A percentile compares a stretch with the other conserved stretches of the same genome.
Evolutionary conservation across 2,888 invertebrate species (phyloP).

Genomic region (Cheilosia soror): DNA sequence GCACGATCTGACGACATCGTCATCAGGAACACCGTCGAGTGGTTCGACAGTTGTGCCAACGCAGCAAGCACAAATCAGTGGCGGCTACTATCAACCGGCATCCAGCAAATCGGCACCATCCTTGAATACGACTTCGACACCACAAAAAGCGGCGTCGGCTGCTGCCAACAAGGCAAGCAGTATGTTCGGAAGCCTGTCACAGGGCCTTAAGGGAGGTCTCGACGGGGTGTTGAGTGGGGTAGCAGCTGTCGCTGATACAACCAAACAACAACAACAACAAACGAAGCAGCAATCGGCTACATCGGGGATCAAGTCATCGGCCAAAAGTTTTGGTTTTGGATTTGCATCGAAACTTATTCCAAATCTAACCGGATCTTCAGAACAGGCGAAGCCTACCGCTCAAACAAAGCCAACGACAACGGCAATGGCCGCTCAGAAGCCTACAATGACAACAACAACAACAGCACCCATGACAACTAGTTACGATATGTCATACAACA

Average conservation of each 20-base stretch:
- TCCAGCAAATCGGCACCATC: constrained; percentile 51
- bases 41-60: constrained; percentile 60
- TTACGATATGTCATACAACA: constrained; percentile 13
- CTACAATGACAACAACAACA: constrained; percentile 46
- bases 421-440: constrained; percentile 14
- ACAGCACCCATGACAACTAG: constrained; percentile 15
- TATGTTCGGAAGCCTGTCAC: constrained; percentile 80
- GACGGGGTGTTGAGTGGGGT: constrained; percentile 80
- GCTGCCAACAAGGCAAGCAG: constrained; percentile 81
- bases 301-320: constrained; percentile 55
- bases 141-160: constrained; percentile 82
- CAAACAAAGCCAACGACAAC: constrained; percentile 32
- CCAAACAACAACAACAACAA: constrained; percentile 57
- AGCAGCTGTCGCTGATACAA: constrained; percentile 71
- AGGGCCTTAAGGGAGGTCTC: constrained; percentile 81
- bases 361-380: constrained; percentile 78
- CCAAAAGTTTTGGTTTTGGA: constrained; percentile 79
- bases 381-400: constrained; percentile 53
- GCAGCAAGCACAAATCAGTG: constrained; percentile 37
- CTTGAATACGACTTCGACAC: constrained; percentile 68
- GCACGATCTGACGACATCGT: constrained; percentile 74
- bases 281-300: constrained; percentile 73
- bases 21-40: constrained; percentile 57
- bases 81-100: constrained; percentile 77
- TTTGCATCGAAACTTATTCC: constrained; percentile 81